phyloP scores from a whole-genome alignment of 2,797 vertebrate species.

The Caiman crocodilus region DNA sequence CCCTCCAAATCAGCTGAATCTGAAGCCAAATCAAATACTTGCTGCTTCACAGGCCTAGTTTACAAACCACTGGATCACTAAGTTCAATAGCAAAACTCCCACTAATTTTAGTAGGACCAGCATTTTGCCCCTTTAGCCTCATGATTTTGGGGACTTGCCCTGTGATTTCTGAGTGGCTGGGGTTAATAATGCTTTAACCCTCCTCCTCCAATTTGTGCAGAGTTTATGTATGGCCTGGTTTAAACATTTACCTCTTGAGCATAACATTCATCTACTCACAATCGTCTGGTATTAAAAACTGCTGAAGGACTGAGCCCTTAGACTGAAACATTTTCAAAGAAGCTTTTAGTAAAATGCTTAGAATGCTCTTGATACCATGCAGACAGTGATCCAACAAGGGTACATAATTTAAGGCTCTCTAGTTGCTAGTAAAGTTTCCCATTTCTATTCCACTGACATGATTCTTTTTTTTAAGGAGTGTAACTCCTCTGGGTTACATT shows the following conservation, averaged over 20 bases:
- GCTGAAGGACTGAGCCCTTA: background rate
- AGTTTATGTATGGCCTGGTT: background rate
- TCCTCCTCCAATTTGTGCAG: background rate
- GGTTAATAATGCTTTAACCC: background rate
- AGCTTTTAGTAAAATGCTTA: no score
- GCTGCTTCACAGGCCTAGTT: no score
- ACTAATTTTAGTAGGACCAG: background rate
- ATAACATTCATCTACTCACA: background rate
- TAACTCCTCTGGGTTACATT: conserved; percentile 38
- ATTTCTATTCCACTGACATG: background rate
- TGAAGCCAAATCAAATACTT: no score
- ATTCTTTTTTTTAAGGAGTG: no score
- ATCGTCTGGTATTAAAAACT: background rate
- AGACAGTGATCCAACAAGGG: background rate
- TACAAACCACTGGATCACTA: background rate
- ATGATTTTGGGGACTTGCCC: background rate
- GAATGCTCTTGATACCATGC: no score
- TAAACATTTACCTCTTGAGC: background rate
- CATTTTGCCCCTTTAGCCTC: background rate
- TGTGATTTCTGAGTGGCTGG: background rate
- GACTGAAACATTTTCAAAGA: no score
- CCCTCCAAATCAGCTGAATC: no score
- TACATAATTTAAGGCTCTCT: background rate
- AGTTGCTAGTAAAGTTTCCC: conserved; percentile 19
- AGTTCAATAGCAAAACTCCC: background rate